phyloP scores from a whole-genome alignment of 2,113 vertebrate genomes.

The Neogale vison region DNA sequence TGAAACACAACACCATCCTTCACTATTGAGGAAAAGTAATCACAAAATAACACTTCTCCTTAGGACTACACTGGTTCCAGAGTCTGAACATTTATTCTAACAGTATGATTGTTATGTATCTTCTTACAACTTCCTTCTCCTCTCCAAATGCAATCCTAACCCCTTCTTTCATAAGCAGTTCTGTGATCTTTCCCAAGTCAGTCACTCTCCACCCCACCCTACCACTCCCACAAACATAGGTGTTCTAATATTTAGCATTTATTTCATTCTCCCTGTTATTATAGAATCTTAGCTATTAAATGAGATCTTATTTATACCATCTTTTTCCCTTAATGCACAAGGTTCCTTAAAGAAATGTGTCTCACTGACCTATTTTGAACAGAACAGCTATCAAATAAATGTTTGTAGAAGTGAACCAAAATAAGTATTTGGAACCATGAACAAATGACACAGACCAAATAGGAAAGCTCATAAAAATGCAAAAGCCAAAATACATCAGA shows the following conservation, averaged over 20 bases:
- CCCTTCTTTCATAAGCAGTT: not conserved
- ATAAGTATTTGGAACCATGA: not conserved
- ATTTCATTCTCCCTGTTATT: not conserved
- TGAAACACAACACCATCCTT: slow-evolving; percentile 17
- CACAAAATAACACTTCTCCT: slow-evolving; percentile 16
- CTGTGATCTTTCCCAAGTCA: not conserved
- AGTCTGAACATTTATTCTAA: not conserved
- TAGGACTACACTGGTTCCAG: not conserved
- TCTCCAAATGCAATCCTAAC: slow-evolving; percentile 28
- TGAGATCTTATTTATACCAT: not conserved
- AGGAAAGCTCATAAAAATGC: slow-evolving; percentile 27
- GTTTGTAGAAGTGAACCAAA: not conserved
- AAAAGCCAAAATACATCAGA: not conserved
- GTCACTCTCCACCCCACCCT: not conserved
- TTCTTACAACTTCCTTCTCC: not conserved
- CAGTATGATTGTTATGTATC: not conserved
- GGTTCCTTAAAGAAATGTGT: not conserved
- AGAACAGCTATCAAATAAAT: slow-evolving; percentile 17
- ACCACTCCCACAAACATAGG: not conserved
- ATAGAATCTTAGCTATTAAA: not conserved
- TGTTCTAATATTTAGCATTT: slow-evolving; percentile 33
- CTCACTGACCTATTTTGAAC: not conserved
- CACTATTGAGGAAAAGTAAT: not conserved
- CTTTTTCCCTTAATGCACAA: not conserved
- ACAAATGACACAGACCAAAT: not conserved